phyloP scores from a whole-genome alignment of 2,797 vertebrate genomes.

The Merluccius polli region DNA sequence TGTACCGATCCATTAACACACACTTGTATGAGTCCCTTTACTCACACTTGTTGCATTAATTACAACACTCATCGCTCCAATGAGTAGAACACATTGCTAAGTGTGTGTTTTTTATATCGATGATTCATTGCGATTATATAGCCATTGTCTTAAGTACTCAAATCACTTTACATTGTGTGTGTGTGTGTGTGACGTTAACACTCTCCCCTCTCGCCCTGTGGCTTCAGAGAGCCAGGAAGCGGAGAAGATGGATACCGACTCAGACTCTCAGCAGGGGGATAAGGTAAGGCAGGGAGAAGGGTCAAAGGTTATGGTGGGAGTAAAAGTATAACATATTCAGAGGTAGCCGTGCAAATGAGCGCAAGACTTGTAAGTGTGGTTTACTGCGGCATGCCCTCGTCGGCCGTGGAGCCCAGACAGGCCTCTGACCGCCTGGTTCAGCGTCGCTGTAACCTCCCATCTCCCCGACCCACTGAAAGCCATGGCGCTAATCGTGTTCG shows the following conservation, averaged over 20 bases:
- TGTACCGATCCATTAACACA: neutral
- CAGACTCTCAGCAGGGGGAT: constrained; percentile 83
- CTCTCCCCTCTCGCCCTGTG: neutral
- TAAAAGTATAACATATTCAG: neutral
- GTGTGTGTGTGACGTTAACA: neutral
- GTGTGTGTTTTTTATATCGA: neutral
- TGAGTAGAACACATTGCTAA: neutral
- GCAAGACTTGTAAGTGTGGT: too few relatives aligned
- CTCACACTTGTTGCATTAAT: neutral
- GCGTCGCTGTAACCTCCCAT: neutral
- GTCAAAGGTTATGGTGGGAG: neutral
- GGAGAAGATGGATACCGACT: constrained; percentile 89
- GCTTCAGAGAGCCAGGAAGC: constrained; percentile 81
- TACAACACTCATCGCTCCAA: neutral
- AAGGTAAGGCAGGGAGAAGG: constrained; percentile 73
- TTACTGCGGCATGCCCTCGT: neutral
- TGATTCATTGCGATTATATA: neutral
- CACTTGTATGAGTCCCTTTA: neutral
- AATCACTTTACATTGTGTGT: neutral
- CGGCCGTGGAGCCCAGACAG: neutral
- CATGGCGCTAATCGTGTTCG: neutral
- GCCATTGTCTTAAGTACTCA: neutral
- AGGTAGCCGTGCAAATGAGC: neutral
- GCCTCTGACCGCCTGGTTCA: neutral
- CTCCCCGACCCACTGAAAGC: neutral